Conservation (phyloP, 2,113 vertebrate genomes). For the Arvicanthis niloticus region DNA sequence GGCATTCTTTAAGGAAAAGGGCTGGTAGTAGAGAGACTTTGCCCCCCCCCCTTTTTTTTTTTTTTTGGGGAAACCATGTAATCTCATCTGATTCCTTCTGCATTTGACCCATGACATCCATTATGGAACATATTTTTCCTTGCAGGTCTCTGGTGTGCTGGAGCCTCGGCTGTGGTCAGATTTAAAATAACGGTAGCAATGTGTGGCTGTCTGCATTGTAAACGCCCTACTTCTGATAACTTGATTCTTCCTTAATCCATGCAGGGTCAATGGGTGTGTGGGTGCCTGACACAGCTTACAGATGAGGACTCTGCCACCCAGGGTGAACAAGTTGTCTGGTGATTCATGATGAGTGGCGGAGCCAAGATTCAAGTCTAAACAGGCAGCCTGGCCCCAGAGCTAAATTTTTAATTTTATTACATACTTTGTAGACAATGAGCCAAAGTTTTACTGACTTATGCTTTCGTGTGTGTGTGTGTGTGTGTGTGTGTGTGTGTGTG, state of each 20-base stretch:
- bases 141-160: accelerated
- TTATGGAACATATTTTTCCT: background rate
- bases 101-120: background rate
- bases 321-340: background rate
- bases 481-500: background rate
- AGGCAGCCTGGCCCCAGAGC: conserved; percentile 10
- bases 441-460: background rate
- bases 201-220: background rate
- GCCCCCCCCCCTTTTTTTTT: too few species aligned
- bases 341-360: background rate
- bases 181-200: background rate
- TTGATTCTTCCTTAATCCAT: background rate
- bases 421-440: background rate
- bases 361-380: background rate
- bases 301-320: background rate
- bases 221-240: background rate
- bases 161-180: background rate
- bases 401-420: background rate
- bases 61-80: background rate
- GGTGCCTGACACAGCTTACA: background rate
- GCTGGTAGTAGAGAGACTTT: background rate
- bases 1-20: background rate
- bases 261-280: background rate
- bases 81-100: background rate
- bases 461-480: background rate